Percentiles rank a stretch among this genome's conserved stretches.
Conservation (phyloP, 2,797 vertebrate species). For the Hozukius guyotensis region DNA sequence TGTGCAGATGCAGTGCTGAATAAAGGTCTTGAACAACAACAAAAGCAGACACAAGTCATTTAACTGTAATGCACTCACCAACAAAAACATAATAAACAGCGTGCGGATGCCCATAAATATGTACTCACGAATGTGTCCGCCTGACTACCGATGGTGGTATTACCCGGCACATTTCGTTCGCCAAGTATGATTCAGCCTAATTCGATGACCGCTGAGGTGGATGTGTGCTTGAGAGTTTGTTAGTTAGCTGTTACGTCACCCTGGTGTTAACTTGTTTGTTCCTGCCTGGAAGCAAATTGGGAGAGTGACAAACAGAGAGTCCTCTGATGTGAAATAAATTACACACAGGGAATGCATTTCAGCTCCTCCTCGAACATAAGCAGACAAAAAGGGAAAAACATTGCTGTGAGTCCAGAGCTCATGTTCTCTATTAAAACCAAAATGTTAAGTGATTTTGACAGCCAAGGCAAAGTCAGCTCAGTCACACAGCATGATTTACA, state of each 20-base stretch:
- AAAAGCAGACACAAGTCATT: conserved; percentile 10
- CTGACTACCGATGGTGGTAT: conserved; percentile 4
- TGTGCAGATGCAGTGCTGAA: background rate
- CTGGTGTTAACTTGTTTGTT: conserved; percentile 47
- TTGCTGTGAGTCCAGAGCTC: conserved; percentile 14
- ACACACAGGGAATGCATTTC: conserved; percentile 28
- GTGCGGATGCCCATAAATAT: background rate
- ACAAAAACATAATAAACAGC: background rate
- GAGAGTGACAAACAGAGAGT: conserved; percentile 32
- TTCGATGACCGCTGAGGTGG: conserved; percentile 24
- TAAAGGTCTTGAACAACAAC: background rate
- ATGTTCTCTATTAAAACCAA: conserved; percentile 8
- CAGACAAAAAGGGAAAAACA: conserved; percentile 16
- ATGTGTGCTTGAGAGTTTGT: conserved; percentile 31
- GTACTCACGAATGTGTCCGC: background rate
- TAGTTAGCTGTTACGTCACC: conserved; percentile 38
- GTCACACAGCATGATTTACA: conserved; percentile 21
- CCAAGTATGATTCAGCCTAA: conserved; percentile 40
- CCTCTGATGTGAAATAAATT: conserved; percentile 37
- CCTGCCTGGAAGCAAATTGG: conserved; percentile 38
- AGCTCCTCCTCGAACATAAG: conserved; percentile 13
- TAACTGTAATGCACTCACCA: background rate
- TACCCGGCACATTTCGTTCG: conserved; percentile 2
- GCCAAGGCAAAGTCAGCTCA: conserved; percentile 23
- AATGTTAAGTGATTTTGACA: conserved; percentile 31